phyloP scores from a whole-genome alignment of 2,797 vertebrate species.

The Pangasius mekongensis region DNA sequence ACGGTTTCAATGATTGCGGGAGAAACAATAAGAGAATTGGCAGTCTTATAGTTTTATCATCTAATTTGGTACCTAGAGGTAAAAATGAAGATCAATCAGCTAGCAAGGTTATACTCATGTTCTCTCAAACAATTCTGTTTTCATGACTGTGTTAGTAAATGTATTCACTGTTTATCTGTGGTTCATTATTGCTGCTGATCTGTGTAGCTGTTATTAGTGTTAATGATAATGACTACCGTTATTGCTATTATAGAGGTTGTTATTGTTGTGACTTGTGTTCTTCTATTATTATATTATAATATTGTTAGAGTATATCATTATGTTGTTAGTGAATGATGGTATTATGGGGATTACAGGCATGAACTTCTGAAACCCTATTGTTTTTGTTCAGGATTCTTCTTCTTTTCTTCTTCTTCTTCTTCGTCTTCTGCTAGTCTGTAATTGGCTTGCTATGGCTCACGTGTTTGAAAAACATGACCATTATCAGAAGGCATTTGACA shows the following conservation, averaged over 20 bases:
- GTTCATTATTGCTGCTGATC: neutral
- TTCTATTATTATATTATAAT: neutral
- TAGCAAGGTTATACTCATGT: neutral
- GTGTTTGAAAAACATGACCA: neutral
- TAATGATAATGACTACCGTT: constrained; percentile 5
- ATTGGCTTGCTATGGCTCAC: neutral
- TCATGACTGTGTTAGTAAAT: neutral
- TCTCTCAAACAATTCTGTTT: neutral
- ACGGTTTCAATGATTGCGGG: neutral
- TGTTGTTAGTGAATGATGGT: neutral
- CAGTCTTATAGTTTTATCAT: neutral
- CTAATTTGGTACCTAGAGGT: neutral
- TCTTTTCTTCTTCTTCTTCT: neutral
- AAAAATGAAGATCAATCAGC: neutral
- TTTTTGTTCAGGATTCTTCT: neutral
- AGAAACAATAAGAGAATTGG: neutral
- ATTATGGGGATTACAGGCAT: neutral
- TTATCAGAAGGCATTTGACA: neutral
- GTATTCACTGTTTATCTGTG: neutral
- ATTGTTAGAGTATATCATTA: neutral
- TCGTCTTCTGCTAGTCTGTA: neutral
- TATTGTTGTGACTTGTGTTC: neutral
- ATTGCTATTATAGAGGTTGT: neutral
- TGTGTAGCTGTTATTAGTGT: neutral
- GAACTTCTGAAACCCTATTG: neutral